These are phyloP conservation scores for Zosterops japonicus DNA, from an alignment of 2,113 vertebrate genomes.

Conservation along the genomic window DNA sequence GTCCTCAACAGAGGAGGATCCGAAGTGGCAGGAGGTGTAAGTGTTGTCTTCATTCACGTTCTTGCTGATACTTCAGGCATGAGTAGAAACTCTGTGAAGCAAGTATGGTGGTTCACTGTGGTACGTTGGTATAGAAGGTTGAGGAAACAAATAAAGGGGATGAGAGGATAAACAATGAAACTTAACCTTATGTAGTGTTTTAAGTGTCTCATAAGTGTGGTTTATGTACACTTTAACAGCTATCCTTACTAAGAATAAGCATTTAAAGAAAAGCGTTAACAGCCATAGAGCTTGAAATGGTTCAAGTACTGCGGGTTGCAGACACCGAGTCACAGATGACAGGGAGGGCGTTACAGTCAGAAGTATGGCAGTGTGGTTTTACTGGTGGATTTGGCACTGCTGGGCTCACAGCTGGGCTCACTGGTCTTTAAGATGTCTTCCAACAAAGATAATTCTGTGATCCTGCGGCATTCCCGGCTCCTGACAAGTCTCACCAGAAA, in stretches of 20 bases:
- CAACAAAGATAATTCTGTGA: fast-evolving
- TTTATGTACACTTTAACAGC: neutral
- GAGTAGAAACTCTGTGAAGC: neutral
- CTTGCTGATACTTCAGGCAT: neutral
- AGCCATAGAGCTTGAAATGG: neutral
- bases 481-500: fast-evolving
- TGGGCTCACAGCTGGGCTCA: neutral
- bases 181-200: neutral
- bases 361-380: neutral
- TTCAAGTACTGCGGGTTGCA: neutral
- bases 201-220: neutral
- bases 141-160: neutral
- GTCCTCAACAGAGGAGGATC: neutral
- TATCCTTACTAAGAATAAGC: neutral
- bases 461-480: neutral
- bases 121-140: neutral
- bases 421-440: neutral
- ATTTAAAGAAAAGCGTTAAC: neutral
- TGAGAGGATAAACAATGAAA: neutral
- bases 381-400: neutral
- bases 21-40: neutral
- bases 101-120: neutral
- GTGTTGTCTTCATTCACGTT: neutral
- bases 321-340: neutral
- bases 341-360: neutral